Percentiles rank a stretch among this genome's conserved stretches.
Evolutionary conservation across 35 echinoderm and acorn worm species (phyloP).

Genomic region (Ophioderma brevispina): DNA sequence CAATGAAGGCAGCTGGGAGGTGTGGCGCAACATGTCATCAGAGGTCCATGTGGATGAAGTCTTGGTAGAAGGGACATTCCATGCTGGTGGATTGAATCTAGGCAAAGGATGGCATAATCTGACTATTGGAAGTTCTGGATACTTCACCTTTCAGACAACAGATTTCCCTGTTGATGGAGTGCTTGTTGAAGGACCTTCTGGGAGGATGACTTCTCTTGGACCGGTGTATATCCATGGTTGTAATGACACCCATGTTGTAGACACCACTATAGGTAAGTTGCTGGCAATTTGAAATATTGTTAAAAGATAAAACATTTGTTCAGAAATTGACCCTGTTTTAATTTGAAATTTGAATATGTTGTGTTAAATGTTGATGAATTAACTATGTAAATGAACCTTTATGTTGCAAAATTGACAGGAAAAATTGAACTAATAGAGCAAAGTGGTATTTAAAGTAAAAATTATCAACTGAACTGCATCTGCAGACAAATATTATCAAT

Average conservation of each 20-base stretch:
- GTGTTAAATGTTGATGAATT: too few relatives aligned
- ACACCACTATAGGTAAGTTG: neutral
- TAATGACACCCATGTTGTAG: conserved; percentile 6
- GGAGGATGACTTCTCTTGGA: conserved; percentile 1
- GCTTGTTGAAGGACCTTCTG: neutral
- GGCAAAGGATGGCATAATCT: conserved; percentile 16
- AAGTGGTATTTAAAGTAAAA: too few relatives aligned
- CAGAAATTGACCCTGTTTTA: conserved; percentile 14
- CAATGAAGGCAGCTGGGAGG: neutral
- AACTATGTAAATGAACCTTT: neutral
- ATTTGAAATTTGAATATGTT: conserved; percentile 11
- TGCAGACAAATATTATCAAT: too few relatives aligned
- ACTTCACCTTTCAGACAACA: neutral
- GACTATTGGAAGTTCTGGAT: conserved; percentile 23
- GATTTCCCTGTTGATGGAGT: neutral
- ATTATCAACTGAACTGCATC: too few relatives aligned
- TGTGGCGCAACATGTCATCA: conserved; percentile 1
- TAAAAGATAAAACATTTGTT: neutral
- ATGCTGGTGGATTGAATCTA: conserved; percentile 45
- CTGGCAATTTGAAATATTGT: too few relatives aligned
- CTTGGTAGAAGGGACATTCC: conserved; percentile 52
- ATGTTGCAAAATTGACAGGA: neutral
- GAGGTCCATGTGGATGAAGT: conserved; percentile 35
- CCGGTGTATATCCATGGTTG: conserved; percentile 27
- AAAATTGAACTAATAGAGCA: too few relatives aligned